Evolutionary conservation across 2,888 invertebrate genomes (phyloP).

Genomic region (Andrena fulva): DNA sequence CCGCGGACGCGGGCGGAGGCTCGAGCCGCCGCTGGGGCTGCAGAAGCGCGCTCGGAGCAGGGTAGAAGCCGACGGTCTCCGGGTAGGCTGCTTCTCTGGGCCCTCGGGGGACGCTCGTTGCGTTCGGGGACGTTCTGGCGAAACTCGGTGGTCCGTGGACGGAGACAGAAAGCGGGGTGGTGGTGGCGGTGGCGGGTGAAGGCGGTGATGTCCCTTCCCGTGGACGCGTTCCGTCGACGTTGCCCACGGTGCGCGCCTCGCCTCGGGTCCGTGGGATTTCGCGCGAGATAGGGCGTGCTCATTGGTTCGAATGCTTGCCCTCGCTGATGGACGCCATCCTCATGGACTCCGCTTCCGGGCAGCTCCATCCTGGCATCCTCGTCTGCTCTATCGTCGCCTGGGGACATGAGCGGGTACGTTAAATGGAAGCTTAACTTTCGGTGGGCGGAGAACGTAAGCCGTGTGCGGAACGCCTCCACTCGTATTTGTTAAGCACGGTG

Average conservation of each 20-base stretch:
- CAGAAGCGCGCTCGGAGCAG: too few species aligned
- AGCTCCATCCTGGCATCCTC: constrained; percentile 81
- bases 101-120: too few species aligned
- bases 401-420: constrained; percentile 6
- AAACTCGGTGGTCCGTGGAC: constrained; percentile 55
- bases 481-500: too few species aligned
- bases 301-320: constrained; percentile 79
- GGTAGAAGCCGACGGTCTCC: too few species aligned
- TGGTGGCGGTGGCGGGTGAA: constrained; percentile 38
- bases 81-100: too few species aligned
- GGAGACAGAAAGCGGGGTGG: constrained; percentile 51
- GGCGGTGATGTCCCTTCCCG: constrained; percentile 34
- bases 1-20: too few species aligned
- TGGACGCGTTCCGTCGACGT: constrained; percentile 36
- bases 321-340: constrained; percentile 82
- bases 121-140: constrained; percentile 8
- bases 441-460: not conserved
- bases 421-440: not conserved
- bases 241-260: constrained; percentile 35
- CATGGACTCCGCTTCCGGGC: constrained; percentile 79
- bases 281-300: constrained; percentile 63
- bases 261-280: constrained; percentile 47
- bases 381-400: constrained; percentile 82
- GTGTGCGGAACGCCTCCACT: too few species aligned
- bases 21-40: too few species aligned